Base-by-base conservation (phyloP, 2,888 invertebrate species). In the Eretmocerus hayati region DNA sequence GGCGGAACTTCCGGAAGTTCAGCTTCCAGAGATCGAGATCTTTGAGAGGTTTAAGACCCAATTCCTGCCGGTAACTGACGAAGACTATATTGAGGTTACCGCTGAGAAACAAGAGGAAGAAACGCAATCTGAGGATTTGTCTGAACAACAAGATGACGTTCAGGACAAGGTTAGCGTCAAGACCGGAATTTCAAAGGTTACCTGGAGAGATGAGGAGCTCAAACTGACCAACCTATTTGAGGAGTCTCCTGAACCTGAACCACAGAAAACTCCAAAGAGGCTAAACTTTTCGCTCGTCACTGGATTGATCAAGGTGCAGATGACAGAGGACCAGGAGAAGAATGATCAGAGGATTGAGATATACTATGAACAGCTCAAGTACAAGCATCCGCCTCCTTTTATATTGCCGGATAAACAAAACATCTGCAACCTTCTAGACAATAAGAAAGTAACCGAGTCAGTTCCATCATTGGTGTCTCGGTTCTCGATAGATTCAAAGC, bases 401-500 rank as follows among this genome's bases (percentile, higher is more conserved):
- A 63, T 67, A 2, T 48, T 60, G 40, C 65, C 66, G 1, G 59
- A 64, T 1, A 63, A 60, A 21, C 60, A 59, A 39, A 64, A 63
- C 3, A 47, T 71, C 4, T 54, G 59, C 8, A 52, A 60, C 16
- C 59, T 71, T 6, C 35, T 67, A 2, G 59, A 65, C n/a, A 62
- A 65, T 1, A 71, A 71, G 51, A 56, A 59, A 39, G 71, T 69
- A 3, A 62, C 62, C 0, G 60, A 61, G 40, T 71, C 71, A 3
- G 56, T 62, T 8, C 64, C 63, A 15, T 71, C 70, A 2, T 50
- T 71, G 20, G 52, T 71, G 2, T 71, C 71, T 2, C 57, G 69
- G 53, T 71, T 70, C 54, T 69, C 71, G 1, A 60, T 70, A 3
- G 65, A 71, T 32, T 70, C 68, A 0, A 63, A 60, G 50, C 46